Evolutionary conservation across 2,113 vertebrate species (phyloP).

Genomic region (Dipodomys spectabilis): DNA sequence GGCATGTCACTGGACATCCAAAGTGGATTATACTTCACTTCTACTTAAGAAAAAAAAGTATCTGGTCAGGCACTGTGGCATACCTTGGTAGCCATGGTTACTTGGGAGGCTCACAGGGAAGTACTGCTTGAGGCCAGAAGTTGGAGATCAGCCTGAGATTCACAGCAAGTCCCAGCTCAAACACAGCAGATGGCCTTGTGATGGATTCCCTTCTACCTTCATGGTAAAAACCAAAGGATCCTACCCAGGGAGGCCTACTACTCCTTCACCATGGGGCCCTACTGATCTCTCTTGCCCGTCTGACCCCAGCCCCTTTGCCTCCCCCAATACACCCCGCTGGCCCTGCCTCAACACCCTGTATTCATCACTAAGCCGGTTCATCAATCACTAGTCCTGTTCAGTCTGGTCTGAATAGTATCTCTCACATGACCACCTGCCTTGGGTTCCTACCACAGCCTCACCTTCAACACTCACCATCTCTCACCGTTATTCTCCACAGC

Average conservation of each 20-base stretch:
- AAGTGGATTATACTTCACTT: too few relatives aligned
- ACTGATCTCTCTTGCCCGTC: too few relatives aligned
- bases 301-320: background rate
- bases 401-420: background rate
- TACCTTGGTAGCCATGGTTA: too few relatives aligned
- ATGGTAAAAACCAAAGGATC: background rate
- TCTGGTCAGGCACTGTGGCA: too few relatives aligned
- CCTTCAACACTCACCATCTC: background rate
- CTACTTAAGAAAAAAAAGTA: too few relatives aligned
- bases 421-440: background rate
- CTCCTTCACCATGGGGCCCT: background rate
- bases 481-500: background rate
- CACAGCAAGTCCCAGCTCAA: too few relatives aligned
- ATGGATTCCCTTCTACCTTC: background rate
- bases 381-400: background rate
- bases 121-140: background rate
- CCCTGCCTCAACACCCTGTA: too few relatives aligned
- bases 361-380: too few relatives aligned
- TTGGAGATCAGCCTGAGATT: background rate
- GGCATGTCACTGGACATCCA: too few relatives aligned
- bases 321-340: background rate
- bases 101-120: too few relatives aligned
- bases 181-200: too few relatives aligned
- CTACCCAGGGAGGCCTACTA: accelerated
- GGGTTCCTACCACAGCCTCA: background rate